Evolutionary conservation across 2,797 vertebrate genomes (phyloP).

Genomic region (Rhinichthys osculus): DNA sequence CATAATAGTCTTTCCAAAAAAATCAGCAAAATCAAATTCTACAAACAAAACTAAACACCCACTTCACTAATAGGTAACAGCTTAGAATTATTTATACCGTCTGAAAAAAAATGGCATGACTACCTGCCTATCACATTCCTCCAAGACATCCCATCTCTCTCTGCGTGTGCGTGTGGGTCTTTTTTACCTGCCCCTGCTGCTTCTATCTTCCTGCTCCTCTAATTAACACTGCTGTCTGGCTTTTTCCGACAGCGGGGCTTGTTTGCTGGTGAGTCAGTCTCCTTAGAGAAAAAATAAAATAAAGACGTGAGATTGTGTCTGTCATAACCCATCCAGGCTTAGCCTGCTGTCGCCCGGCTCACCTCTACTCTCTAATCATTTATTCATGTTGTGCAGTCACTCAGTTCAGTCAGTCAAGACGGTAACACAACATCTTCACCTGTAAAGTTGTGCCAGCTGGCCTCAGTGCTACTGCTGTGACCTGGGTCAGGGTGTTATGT

Average conservation of each 20-base stretch:
- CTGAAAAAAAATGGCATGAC: constrained; percentile 37
- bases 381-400: constrained; percentile 72
- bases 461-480: constrained; percentile 8
- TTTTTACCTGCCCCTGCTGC: constrained; percentile 49
- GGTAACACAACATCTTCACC: constrained; percentile 64
- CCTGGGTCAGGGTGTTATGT: constrained; percentile 28
- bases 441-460: constrained; percentile 57
- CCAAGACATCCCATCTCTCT: constrained; percentile 36
- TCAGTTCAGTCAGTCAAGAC: constrained; percentile 60
- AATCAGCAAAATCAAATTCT: neutral
- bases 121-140: constrained; percentile 51
- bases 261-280: constrained; percentile 56
- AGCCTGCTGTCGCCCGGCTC: constrained; percentile 54
- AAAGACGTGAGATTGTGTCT: constrained; percentile 58
- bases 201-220: constrained; percentile 56
- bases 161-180: neutral
- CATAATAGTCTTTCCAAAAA: neutral
- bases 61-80: constrained; percentile 36
- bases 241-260: constrained; percentile 60
- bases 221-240: constrained; percentile 62
- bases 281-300: constrained; percentile 52
- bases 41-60: constrained; percentile 16
- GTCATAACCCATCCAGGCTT: constrained; percentile 50
- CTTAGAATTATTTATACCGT: constrained; percentile 38
- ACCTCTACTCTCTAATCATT: constrained; percentile 68